phyloP scores from a whole-genome alignment of 2,888 invertebrate genomes.

The Unio delphinus region DNA sequence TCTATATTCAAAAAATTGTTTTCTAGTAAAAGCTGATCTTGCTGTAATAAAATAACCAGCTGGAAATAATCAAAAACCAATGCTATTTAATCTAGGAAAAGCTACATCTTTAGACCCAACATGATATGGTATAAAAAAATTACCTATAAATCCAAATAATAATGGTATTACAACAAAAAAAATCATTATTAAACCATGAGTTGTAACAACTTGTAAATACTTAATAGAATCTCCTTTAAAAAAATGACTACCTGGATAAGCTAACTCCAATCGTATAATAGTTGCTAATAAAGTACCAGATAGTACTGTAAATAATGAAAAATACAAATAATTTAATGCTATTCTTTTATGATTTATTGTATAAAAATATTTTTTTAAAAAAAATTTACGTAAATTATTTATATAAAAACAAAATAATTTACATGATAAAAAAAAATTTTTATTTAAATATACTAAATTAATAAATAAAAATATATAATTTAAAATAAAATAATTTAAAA shows the following conservation, averaged over 20 bases:
- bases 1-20: neutral
- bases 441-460: too few relatives aligned
- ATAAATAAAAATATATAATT: too few relatives aligned
- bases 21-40: neutral
- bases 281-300: conserved; percentile 1
- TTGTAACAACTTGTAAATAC: conserved; percentile 1
- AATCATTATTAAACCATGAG: neutral
- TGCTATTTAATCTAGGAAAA: conserved; percentile 1
- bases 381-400: too few relatives aligned
- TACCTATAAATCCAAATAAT: neutral
- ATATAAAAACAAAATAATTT: too few relatives aligned
- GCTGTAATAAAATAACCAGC: neutral
- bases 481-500: too few relatives aligned
- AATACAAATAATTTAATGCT: neutral
- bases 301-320: neutral
- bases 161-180: neutral
- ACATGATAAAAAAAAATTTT: too few relatives aligned
- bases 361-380: conserved; percentile 1
- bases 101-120: conserved; percentile 1
- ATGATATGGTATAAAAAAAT: conserved; percentile 1
- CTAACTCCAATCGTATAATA: neutral
- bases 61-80: neutral
- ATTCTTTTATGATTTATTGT: conserved; percentile 1
- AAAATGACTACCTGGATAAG: neutral
- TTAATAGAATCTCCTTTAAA: conserved; percentile 1